Evolutionary conservation across 1,140 invertebrate genomes (phyloP).

Genomic region (Leptonema lineaticorne): DNA sequence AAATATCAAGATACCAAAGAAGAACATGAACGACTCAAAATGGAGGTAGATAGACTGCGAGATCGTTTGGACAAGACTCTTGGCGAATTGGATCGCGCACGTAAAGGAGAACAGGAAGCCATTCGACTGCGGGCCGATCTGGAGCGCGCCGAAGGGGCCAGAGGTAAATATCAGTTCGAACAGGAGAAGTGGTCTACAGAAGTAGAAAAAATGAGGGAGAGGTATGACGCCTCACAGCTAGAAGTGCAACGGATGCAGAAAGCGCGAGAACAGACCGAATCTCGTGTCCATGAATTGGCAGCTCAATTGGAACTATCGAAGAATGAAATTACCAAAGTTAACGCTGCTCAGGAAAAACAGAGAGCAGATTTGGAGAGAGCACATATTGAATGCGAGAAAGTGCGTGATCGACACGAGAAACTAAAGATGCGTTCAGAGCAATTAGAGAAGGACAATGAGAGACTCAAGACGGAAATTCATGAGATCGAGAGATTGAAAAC

Average conservation of each 20-base stretch:
- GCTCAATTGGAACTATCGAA: slow-evolving; percentile 78
- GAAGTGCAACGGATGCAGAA: slow-evolving; percentile 72
- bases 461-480: slow-evolving; percentile 67
- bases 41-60: slow-evolving; percentile 80
- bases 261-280: slow-evolving; percentile 70
- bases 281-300: slow-evolving; percentile 74
- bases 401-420: slow-evolving; percentile 81
- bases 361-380: slow-evolving; percentile 74
- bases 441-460: slow-evolving; percentile 73
- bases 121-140: slow-evolving; percentile 68
- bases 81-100: slow-evolving; percentile 72
- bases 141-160: slow-evolving; percentile 71
- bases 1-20: slow-evolving; percentile 81
- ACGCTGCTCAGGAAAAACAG: slow-evolving; percentile 73
- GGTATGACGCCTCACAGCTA: slow-evolving; percentile 69
- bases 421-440: slow-evolving; percentile 68
- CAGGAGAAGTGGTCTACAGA: slow-evolving; percentile 76
- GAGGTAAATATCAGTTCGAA: slow-evolving; percentile 86
- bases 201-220: slow-evolving; percentile 72
- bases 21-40: slow-evolving; percentile 76
- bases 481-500: slow-evolving; percentile 68
- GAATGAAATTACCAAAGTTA: slow-evolving; percentile 73
- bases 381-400: slow-evolving; percentile 83
- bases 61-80: slow-evolving; percentile 80
- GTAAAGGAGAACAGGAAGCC: slow-evolving; percentile 68